Conservation (phyloP, 2,797 vertebrate species). For the Helostoma temminkii region DNA sequence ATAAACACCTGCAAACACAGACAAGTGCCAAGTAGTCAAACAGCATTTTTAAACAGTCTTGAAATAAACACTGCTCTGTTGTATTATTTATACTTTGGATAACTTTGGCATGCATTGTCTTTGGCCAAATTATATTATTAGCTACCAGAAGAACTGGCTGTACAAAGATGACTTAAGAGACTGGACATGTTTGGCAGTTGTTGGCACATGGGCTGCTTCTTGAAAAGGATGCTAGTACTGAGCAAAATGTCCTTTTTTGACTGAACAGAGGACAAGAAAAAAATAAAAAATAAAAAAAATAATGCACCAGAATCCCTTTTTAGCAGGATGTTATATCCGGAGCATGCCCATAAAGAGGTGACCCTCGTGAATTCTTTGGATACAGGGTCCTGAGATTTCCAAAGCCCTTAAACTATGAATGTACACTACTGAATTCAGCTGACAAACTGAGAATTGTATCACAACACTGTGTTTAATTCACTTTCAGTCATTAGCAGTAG, state of each 20-base stretch:
- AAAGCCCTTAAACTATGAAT: too few species aligned
- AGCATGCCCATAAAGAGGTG: background rate
- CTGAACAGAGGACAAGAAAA: background rate
- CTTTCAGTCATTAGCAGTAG: constrained; percentile 1
- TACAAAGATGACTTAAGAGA: constrained; percentile 19
- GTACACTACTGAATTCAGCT: background rate
- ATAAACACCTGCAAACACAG: background rate
- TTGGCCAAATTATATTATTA: constrained; percentile 22
- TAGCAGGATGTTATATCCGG: background rate
- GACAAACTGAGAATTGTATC: constrained; percentile 2
- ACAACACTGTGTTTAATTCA: background rate
- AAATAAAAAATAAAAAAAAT: too few species aligned
- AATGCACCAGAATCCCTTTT: too few species aligned
- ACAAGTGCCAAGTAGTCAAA: background rate
- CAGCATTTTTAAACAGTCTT: background rate
- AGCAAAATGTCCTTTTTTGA: constrained; percentile 44
- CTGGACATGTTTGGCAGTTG: constrained; percentile 19
- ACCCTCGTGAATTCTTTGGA: too few species aligned
- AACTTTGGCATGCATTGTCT: constrained; percentile 11
- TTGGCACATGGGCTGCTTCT: constrained; percentile 1
- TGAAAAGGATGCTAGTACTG: constrained; percentile 12
- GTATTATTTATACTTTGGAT: background rate
- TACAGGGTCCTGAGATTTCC: too few species aligned
- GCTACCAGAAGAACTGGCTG: constrained; percentile 8
- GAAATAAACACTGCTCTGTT: constrained; percentile 10